Evolutionary conservation across 2,113 vertebrate species (phyloP).

Genomic region (Heterocephalus glaber): DNA sequence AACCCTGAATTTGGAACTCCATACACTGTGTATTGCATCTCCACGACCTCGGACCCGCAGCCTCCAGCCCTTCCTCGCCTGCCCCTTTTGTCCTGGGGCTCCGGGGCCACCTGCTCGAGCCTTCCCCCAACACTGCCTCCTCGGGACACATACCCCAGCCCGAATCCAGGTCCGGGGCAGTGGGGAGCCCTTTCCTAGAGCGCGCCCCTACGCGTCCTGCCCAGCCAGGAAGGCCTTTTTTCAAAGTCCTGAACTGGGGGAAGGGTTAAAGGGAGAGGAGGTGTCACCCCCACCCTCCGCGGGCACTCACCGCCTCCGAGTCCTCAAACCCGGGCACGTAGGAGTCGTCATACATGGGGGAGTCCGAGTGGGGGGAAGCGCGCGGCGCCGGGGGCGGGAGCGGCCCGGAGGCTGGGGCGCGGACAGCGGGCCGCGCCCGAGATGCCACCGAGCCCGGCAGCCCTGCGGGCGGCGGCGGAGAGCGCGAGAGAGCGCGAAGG

Average conservation of each 20-base stretch:
- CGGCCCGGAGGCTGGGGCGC: conserved; percentile 62
- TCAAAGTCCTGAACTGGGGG: conserved; percentile 68
- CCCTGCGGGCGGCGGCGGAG: conserved; percentile 65
- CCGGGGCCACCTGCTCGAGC: conserved; percentile 66
- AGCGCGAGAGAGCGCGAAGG: conserved; percentile 55
- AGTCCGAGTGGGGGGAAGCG: conserved; percentile 70
- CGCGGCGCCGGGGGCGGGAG: conserved; percentile 67
- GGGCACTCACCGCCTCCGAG: conserved; percentile 85
- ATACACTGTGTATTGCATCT: not conserved
- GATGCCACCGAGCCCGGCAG: conserved; percentile 72
- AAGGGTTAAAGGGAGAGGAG: conserved; percentile 54
- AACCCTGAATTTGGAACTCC: not conserved
- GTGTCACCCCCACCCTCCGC: conserved; percentile 45
- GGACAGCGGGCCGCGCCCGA: conserved; percentile 74
- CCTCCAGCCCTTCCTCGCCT: not conserved
- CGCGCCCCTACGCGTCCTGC: not conserved
- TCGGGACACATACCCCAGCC: not conserved
- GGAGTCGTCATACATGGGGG: conserved; percentile 87
- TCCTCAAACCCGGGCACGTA: conserved; percentile 87
- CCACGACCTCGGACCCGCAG: not conserved
- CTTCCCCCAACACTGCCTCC: not conserved
- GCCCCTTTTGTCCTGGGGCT: not conserved
- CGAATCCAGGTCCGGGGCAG: not conserved
- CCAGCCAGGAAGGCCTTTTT: conserved; percentile 25
- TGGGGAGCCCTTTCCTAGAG: not conserved